Percentiles rank a stretch among this genome's conserved stretches.
Evolutionary conservation across 1,140 invertebrate species (phyloP).

Genomic region (Tetragnatha versicolor): DNA sequence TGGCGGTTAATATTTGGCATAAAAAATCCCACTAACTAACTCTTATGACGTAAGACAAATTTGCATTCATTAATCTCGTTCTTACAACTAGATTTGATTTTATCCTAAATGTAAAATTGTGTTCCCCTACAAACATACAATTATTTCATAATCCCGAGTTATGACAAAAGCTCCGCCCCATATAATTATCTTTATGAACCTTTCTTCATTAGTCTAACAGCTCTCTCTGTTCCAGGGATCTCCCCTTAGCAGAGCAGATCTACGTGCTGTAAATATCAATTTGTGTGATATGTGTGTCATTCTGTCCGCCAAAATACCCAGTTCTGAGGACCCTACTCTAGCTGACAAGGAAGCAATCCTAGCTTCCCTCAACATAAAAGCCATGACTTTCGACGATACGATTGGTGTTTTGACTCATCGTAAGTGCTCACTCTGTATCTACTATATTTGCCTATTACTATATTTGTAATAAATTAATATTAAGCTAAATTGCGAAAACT

Average conservation of each 20-base stretch:
- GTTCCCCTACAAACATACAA: too few relatives aligned
- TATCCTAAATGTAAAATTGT: too few relatives aligned
- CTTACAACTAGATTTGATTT: too few relatives aligned
- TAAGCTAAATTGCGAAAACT: too few relatives aligned
- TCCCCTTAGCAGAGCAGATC: conserved; percentile 95
- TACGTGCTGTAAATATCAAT: conserved; percentile 98
- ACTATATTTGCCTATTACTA: background rate
- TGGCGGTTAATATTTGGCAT: too few relatives aligned
- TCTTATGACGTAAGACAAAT: too few relatives aligned
- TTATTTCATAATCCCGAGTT: too few relatives aligned
- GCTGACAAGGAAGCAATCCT: conserved; percentile 99
- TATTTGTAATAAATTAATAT: background rate
- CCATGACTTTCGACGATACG: conserved; percentile 98
- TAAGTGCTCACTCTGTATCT: background rate
- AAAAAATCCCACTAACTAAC: too few relatives aligned
- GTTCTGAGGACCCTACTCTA: conserved; percentile 96
- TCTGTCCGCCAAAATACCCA: conserved; percentile 93
- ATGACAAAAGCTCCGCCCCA: too few relatives aligned
- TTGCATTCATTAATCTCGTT: too few relatives aligned
- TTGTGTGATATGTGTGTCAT: conserved; percentile 99
- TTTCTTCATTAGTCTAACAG: too few relatives aligned
- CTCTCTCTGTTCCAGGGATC: conserved; percentile 85
- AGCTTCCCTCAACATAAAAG: conserved; percentile 99
- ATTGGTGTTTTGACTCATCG: conserved; percentile 80
- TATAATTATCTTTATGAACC: too few relatives aligned